Evolutionary conservation across 2,797 vertebrate species (phyloP).

Genomic region (Phoebastria nigripes): DNA sequence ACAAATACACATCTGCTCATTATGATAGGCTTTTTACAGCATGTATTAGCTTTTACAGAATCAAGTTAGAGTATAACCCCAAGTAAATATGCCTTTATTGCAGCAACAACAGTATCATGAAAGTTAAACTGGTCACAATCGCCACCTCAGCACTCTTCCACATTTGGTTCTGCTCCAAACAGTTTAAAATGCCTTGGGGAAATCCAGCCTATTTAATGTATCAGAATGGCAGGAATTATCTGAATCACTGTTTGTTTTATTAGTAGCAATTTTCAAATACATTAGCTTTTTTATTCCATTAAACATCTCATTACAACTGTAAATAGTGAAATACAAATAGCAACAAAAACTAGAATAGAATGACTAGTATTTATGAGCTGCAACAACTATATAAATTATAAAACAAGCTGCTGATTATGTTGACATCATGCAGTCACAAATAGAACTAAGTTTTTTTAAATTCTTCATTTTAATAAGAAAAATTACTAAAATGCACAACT

Average conservation of each 20-base stretch:
- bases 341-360: not conserved
- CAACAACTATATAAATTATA: not conserved
- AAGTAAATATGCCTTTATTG: not conserved
- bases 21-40: not conserved
- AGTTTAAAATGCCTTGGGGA: not conserved
- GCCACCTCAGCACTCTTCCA: not conserved
- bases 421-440: not conserved
- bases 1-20: not conserved
- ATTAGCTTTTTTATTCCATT: not conserved
- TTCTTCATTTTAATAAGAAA: not conserved
- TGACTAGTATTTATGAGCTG: not conserved
- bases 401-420: not conserved
- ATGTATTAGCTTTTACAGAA: not conserved
- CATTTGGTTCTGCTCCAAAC: conserved; percentile 4
- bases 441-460: not conserved
- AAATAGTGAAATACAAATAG: not conserved
- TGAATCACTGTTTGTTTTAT: not conserved
- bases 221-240: not conserved
- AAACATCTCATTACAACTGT: conserved; percentile 12
- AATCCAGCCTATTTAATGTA: not conserved
- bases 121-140: not conserved
- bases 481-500: not conserved
- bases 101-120: not conserved
- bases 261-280: not conserved
- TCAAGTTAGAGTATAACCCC: not conserved